These are phyloP conservation scores for Eupithecia tripunctaria DNA, from an alignment of 2,888 invertebrate genomes.

Conservation along the genomic window DNA sequence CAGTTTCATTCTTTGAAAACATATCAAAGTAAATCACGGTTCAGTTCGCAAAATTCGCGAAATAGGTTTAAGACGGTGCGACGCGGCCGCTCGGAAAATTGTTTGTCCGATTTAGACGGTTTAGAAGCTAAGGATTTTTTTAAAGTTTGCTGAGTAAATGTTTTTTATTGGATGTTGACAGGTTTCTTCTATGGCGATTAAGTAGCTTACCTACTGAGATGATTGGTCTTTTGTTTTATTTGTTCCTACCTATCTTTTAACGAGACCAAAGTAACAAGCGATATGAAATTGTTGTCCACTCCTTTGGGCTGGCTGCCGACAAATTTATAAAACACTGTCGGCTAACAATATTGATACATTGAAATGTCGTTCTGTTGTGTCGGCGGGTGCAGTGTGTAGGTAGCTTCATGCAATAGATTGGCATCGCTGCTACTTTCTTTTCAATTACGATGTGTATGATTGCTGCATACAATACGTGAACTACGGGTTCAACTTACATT, in stretches of 20 bases:
- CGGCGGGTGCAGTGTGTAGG: not conserved
- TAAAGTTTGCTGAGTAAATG: constrained; percentile 21
- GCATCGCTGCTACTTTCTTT: not conserved
- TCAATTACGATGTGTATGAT: not conserved
- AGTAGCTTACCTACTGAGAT: no score
- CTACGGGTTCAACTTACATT: not conserved
- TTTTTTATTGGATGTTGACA: constrained; percentile 19
- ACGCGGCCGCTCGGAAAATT: constrained; percentile 27
- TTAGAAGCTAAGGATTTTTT: constrained; percentile 16
- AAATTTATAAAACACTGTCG: not conserved
- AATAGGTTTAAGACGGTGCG: constrained; percentile 20
- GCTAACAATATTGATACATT: not conserved
- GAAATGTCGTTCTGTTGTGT: not conserved
- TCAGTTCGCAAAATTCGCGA: constrained; percentile 32
- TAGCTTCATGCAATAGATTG: not conserved
- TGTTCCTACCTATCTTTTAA: not conserved
- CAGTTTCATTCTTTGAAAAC: not conserved
- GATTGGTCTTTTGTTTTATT: no score
- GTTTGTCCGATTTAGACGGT: constrained; percentile 30
- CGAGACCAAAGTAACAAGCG: not conserved
- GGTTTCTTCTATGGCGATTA: not conserved
- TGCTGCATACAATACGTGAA: not conserved
- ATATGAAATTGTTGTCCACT: not conserved
- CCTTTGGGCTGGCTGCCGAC: not conserved
- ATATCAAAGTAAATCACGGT: constrained; percentile 11